phyloP scores from a whole-genome alignment of 2,797 vertebrate genomes.

The Hephaestus fuliginosus region DNA sequence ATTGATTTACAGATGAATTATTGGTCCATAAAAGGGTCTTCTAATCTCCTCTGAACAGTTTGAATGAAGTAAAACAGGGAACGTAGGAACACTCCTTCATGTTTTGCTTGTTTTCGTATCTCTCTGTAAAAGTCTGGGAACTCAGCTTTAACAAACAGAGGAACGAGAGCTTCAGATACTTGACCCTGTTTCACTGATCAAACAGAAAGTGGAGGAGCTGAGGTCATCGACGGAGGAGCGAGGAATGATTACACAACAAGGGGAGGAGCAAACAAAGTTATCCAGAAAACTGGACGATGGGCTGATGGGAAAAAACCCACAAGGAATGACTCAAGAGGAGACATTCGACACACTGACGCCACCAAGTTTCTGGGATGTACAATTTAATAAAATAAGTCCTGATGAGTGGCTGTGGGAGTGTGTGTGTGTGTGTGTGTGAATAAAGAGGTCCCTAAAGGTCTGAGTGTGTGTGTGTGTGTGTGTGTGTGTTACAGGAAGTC shows the following conservation, averaged over 20 bases:
- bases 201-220: neutral
- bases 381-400: neutral
- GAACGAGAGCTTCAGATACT: neutral
- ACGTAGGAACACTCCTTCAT: neutral
- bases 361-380: neutral
- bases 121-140: neutral
- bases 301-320: neutral
- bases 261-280: neutral
- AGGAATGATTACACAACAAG: neutral
- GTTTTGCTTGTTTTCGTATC: neutral
- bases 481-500: neutral
- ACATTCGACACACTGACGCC: neutral
- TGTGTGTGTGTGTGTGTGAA: neutral
- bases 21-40: neutral
- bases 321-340: neutral
- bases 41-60: neutral
- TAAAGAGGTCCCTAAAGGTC: no score
- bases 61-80: neutral
- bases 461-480: neutral
- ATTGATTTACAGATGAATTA: no score
- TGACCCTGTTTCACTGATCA: neutral
- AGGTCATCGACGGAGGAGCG: neutral
- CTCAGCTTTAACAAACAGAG: neutral
- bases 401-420: neutral
- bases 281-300: neutral